Evolutionary conservation across 2,113 vertebrate genomes (phyloP).

Genomic region (Murina feae): DNA sequence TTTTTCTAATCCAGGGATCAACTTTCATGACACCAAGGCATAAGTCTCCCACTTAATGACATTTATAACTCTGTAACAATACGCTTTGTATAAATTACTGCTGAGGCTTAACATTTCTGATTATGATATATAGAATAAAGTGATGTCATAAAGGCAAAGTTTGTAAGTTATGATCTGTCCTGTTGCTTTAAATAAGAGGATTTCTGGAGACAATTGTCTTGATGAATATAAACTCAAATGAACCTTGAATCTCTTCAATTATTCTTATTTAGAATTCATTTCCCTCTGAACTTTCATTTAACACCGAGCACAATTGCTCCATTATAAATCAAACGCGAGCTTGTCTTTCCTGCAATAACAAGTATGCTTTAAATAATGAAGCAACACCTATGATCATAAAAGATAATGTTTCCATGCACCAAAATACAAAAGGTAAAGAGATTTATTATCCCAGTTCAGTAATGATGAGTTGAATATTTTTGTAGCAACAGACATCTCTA

Average conservation of each 20-base stretch:
- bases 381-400: conserved; percentile 80
- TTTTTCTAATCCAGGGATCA: conserved; percentile 74
- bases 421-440: conserved; percentile 68
- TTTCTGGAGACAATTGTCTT: conserved; percentile 80
- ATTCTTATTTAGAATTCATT: conserved; percentile 84
- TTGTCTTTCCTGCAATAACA: conserved; percentile 74
- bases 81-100: conserved; percentile 78
- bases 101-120: conserved; percentile 78
- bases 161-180: conserved; percentile 79
- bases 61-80: conserved; percentile 81
- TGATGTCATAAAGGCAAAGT: conserved; percentile 78
- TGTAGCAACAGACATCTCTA: conserved; percentile 43
- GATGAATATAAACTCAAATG: conserved; percentile 81
- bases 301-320: conserved; percentile 76
- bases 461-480: conserved; percentile 59
- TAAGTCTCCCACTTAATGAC: conserved; percentile 81
- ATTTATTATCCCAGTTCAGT: conserved; percentile 60
- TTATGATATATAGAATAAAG: conserved; percentile 79
- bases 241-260: conserved; percentile 82
- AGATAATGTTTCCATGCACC: conserved; percentile 71
- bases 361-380: conserved; percentile 77
- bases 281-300: conserved; percentile 80
- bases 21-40: conserved; percentile 73
- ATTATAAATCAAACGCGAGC: conserved; percentile 75
- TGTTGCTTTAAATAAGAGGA: conserved; percentile 78